Conservation (phyloP, 2,888 invertebrate genomes). For the Drosophila paracracens region DNA sequence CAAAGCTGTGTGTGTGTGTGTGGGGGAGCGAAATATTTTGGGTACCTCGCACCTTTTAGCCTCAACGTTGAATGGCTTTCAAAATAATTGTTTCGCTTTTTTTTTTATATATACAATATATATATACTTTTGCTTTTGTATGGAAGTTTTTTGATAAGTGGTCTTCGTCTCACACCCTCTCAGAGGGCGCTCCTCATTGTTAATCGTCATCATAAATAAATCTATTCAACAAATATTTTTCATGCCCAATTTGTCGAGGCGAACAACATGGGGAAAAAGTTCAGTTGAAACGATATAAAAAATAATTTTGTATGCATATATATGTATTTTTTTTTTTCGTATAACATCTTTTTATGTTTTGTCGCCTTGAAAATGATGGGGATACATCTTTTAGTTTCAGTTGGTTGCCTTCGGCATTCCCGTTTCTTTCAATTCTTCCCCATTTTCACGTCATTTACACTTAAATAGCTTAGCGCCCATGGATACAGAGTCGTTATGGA, state of each 20-base stretch:
- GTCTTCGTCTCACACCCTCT: conserved; percentile 11
- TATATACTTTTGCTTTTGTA: conserved; percentile 19
- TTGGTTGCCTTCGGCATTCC: conserved; percentile 28
- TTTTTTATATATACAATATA: neutral
- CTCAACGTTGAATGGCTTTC: conserved; percentile 38
- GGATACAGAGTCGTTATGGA: conserved; percentile 31
- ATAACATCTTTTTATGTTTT: conserved; percentile 45
- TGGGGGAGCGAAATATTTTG: neutral
- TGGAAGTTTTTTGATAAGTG: conserved; percentile 54
- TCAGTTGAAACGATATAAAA: conserved; percentile 53
- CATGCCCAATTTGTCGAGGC: conserved; percentile 67
- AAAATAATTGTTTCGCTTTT: conserved; percentile 4
- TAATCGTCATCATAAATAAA: conserved; percentile 73
- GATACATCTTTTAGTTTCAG: conserved; percentile 53
- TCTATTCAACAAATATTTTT: conserved; percentile 58
- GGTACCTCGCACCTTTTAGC: conserved; percentile 33
- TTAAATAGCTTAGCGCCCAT: conserved; percentile 73
- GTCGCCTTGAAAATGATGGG: conserved; percentile 46
- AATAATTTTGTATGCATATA: conserved; percentile 29
- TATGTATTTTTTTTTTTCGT: conserved; percentile 28
- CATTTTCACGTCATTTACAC: conserved; percentile 80
- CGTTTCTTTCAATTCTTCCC: conserved; percentile 38
- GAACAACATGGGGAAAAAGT: conserved; percentile 29
- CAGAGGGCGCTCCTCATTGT: conserved; percentile 45
- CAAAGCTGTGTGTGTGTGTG: neutral